phyloP scores from a whole-genome alignment of 2,888 invertebrate species.

The Mythimna loreyi region DNA sequence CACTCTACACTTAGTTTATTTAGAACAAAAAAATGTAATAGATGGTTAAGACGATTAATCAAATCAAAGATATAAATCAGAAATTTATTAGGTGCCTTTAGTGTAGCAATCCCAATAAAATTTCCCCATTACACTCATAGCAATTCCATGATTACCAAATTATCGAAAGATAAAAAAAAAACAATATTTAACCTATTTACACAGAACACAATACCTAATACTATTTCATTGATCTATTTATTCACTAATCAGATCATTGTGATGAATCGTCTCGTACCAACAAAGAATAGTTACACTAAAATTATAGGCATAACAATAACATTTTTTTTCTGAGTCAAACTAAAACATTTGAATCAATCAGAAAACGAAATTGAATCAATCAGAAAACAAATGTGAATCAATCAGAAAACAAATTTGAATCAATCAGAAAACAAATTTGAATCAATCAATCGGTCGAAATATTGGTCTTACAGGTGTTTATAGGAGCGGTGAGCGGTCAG shows the following conservation, averaged over 20 bases:
- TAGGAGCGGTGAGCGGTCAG: constrained; percentile 81
- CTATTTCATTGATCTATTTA: constrained; percentile 1
- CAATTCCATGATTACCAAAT: background rate
- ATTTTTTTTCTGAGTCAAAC: background rate
- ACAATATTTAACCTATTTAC: background rate
- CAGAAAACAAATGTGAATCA: constrained; percentile 2
- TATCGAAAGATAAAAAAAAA: background rate
- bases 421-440: constrained; percentile 21
- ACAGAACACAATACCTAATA: background rate
- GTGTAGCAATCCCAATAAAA: background rate
- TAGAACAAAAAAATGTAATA: background rate
- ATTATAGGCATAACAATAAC: background rate
- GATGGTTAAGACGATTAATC: constrained; percentile 15
- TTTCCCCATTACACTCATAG: background rate
- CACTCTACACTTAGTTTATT: background rate
- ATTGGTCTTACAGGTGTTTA: constrained; percentile 28
- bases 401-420: constrained; percentile 1
- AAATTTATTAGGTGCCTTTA: background rate
- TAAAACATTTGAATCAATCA: background rate
- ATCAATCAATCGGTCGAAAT: constrained; percentile 32
- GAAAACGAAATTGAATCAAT: constrained; percentile 4
- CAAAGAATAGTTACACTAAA: background rate
- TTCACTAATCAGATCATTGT: background rate
- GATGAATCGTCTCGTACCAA: background rate
- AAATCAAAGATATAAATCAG: background rate